A percentile compares a stretch with the other conserved stretches of the same genome.
These are phyloP conservation scores for Epistrophe grossulariae DNA, from an alignment of 2,888 invertebrate species.

Conservation along the genomic window DNA sequence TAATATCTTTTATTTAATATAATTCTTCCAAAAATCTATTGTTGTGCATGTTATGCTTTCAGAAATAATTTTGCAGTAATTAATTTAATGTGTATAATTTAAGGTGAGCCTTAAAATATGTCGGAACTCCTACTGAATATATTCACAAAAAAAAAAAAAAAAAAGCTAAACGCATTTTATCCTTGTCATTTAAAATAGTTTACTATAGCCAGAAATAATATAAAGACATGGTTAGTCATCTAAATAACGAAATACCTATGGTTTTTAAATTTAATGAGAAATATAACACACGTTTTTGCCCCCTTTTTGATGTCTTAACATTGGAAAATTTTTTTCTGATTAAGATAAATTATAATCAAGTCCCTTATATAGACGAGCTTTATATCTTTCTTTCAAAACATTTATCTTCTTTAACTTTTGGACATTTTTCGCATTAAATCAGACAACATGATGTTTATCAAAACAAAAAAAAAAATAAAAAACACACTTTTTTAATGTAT, in stretches of 20 bases:
- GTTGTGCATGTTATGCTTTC: too few relatives aligned
- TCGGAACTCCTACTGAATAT: neutral
- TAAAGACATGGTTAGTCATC: neutral
- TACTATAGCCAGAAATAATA: too few relatives aligned
- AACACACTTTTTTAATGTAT: neutral
- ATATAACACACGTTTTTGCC: neutral
- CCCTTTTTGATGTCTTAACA: neutral
- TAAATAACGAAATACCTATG: too few relatives aligned
- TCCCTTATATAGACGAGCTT: neutral
- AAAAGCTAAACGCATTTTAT: neutral
- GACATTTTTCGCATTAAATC: neutral
- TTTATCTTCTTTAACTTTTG: slow-evolving; percentile 18
- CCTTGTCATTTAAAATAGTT: slow-evolving; percentile 6
- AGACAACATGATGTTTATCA: slow-evolving; percentile 16
- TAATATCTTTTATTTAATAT: too few relatives aligned
- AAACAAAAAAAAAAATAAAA: too few relatives aligned
- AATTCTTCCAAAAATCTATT: too few relatives aligned
- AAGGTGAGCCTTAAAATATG: neutral
- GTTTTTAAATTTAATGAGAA: neutral
- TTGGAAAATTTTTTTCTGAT: neutral
- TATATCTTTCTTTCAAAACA: neutral
- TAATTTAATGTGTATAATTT: neutral
- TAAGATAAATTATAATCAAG: slow-evolving; percentile 3
- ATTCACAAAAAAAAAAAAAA: neutral
- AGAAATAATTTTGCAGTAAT: neutral